These are phyloP conservation scores for Heliocidaris tuberculata DNA, from an alignment of 35 echinoderm and acorn worm species.

Conservation along the genomic window DNA sequence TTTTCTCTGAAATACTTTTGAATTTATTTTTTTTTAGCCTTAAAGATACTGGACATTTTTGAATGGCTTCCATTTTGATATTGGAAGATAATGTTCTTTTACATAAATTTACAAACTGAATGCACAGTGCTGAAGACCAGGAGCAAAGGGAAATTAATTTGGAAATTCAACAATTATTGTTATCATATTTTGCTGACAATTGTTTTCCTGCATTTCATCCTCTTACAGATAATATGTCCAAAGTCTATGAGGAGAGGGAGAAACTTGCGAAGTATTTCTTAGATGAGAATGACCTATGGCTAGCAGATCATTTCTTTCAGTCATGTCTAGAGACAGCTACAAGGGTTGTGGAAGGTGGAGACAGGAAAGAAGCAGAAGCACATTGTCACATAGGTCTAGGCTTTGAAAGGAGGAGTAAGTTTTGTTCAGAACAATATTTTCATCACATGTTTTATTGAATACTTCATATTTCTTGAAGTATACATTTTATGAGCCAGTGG, in stretches of 20 bases:
- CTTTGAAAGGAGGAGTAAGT: constrained; percentile 97
- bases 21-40: no score
- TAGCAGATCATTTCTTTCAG: constrained; percentile 91
- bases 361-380: constrained; percentile 78
- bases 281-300: constrained; percentile 72
- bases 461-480: not conserved
- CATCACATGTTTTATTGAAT: not conserved
- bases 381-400: constrained; percentile 95
- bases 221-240: constrained; percentile 76
- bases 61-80: no score
- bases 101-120: no score
- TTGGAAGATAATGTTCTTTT: no score
- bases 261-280: constrained; percentile 81
- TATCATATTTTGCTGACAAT: not conserved
- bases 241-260: constrained; percentile 74
- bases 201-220: not conserved
- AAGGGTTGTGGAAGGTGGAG: constrained; percentile 67
- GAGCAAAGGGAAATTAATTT: no score
- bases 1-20: no score
- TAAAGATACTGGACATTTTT: no score
- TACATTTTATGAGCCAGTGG: no score
- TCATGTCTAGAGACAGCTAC: constrained; percentile 83
- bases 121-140: no score
- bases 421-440: not conserved
- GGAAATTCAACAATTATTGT: no score